Base-by-base conservation (phyloP, 2,888 invertebrate species). In the Steinernema hermaphroditum region DNA sequence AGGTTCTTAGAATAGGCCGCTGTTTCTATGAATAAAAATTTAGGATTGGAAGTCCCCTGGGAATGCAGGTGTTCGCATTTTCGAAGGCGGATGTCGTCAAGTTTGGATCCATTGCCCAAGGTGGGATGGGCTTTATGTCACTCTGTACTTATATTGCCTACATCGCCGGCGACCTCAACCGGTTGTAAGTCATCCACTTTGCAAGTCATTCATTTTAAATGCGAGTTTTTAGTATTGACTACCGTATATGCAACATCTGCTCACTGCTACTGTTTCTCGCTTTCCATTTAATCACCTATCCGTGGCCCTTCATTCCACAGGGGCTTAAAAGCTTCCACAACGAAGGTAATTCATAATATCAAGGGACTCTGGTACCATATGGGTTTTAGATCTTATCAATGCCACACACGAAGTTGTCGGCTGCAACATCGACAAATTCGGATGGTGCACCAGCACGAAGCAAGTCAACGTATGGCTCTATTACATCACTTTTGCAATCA, bases 1-100 rank as follows among this genome's bases (percentile, higher is more conserved):
- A n/a, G n/a, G n/a, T n/a, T n/a, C n/a, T n/a, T n/a, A n/a, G 79
- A 83, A 86, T 73, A 4, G 16, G 27, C 29, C 37, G 2, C 43
- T n/a, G 43, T 16, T 19, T 6, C 22, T 46, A 16, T 9, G 46
- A 9, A 12, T 16, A 19, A 9, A 46, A 19, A 12, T 79, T 62
- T 54, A 78, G 80, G 44, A 75, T 83, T 71, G 87, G 84, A 6
- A 85, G 88, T 12, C 87, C 88, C 0, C 77, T 87, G n/a, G 81
- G 86, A 0, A 88, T 88, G 87, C 85, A 87, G 70, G 87, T 88
- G 87, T 88, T 87, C 79, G 84, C 82, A 2, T 87, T 87, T 87
- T 83, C 81, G 2, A 86, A 87, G 71, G 72, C 81, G 2, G 76
- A 86, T 24, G 86, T 87, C 12, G 87, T 88, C 0, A 73, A 83